Conservation (phyloP, 2,888 invertebrate genomes). For the Agrochola litura region DNA sequence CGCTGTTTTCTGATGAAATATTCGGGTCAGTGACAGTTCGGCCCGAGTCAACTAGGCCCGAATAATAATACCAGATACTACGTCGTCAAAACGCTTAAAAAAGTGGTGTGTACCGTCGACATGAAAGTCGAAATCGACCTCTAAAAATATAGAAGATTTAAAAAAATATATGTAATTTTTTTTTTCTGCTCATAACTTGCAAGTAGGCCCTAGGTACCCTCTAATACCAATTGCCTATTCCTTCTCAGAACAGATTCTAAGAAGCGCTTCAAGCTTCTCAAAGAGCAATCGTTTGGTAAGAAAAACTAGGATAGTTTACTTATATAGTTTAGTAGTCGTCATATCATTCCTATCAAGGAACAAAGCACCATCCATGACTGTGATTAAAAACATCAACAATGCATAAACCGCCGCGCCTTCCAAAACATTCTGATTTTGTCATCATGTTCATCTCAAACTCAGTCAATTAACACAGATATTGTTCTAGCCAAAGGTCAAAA, state of each 20-base stretch:
- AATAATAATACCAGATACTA: too few relatives aligned
- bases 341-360: not conserved
- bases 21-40: too few relatives aligned
- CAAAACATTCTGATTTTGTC: slow-evolving; percentile 5
- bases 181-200: not conserved
- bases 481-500: slow-evolving; percentile 1
- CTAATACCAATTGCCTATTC: not conserved
- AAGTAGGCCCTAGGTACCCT: not conserved
- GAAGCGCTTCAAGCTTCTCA: not conserved
- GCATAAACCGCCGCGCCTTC: not conserved
- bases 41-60: too few relatives aligned
- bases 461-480: slow-evolving; percentile 15
- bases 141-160: too few relatives aligned
- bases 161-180: too few relatives aligned
- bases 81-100: too few relatives aligned
- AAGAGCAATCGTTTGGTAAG: not conserved
- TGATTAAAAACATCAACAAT: not conserved
- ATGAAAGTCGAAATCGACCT: too few relatives aligned
- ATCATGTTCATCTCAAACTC: not conserved
- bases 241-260: not conserved
- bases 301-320: not conserved
- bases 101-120: too few relatives aligned
- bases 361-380: not conserved
- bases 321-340: not conserved
- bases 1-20: not conserved